phyloP scores from a whole-genome alignment of 2,113 vertebrate species.

The Gasterosteus nipponicus region DNA sequence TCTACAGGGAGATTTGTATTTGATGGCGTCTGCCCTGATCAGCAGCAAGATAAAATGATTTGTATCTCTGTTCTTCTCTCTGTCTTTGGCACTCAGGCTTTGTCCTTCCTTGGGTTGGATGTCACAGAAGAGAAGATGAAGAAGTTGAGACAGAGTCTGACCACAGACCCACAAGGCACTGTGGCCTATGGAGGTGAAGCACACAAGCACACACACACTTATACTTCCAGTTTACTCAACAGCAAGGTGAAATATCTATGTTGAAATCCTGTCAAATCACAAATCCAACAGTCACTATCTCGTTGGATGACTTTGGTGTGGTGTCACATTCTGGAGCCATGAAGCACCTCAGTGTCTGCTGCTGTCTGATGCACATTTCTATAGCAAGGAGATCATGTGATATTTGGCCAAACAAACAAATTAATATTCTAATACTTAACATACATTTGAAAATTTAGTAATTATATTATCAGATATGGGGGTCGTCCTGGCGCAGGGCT shows the following conservation, averaged over 20 bases:
- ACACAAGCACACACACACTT: background rate
- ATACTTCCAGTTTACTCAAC: constrained; percentile 11
- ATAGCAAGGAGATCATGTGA: background rate
- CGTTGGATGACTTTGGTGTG: constrained; percentile 19
- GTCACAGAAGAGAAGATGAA: constrained; percentile 86
- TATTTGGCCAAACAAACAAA: background rate
- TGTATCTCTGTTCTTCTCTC: background rate
- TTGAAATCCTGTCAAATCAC: constrained; percentile 48
- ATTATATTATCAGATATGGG: too few species aligned
- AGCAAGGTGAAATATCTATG: constrained; percentile 31
- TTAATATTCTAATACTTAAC: background rate
- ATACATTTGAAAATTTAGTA: background rate
- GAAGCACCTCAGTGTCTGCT: constrained; percentile 7
- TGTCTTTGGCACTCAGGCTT: constrained; percentile 75
- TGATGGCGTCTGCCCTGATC: too few species aligned
- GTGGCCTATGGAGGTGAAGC: constrained; percentile 88
- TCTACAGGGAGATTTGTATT: too few species aligned
- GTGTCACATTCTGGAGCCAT: constrained; percentile 18
- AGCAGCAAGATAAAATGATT: background rate
- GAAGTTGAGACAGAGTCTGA: constrained; percentile 84
- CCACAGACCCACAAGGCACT: constrained; percentile 87
- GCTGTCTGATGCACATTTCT: background rate
- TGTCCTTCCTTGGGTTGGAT: constrained; percentile 88
- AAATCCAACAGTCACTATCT: constrained; percentile 5
- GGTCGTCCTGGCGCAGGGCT: too few species aligned